Evolutionary conservation across 2,113 vertebrate genomes (phyloP).

Genomic region (Neogobius melanostomus): DNA sequence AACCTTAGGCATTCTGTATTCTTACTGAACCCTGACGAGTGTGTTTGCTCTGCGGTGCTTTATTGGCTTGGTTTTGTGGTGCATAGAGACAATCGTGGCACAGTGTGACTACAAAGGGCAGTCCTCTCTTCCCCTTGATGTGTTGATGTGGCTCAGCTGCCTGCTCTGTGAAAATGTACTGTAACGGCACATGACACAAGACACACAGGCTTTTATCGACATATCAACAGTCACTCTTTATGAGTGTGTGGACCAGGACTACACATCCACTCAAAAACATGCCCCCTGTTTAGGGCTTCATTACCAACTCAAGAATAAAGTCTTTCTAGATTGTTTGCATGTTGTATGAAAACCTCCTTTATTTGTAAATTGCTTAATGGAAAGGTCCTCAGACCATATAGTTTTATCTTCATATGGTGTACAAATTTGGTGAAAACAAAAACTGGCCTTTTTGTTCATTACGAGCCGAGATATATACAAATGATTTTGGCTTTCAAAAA

Average conservation of each 20-base stretch:
- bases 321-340: too few relatives aligned
- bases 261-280: too few relatives aligned
- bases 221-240: not conserved
- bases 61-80: conserved; percentile 60
- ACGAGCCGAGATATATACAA: too few relatives aligned
- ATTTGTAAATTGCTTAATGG: too few relatives aligned
- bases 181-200: conserved; percentile 44
- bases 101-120: conserved; percentile 42
- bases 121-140: conserved; percentile 60
- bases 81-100: conserved; percentile 45
- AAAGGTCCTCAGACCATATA: too few relatives aligned
- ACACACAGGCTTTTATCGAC: conserved; percentile 42
- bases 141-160: conserved; percentile 62
- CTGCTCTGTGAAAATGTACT: conserved; percentile 43
- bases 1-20: conserved; percentile 8
- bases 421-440: too few relatives aligned
- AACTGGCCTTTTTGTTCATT: too few relatives aligned
- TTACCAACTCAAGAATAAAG: too few relatives aligned
- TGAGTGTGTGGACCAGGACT: too few relatives aligned
- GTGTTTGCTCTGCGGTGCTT: conserved; percentile 55
- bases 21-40: conserved; percentile 38
- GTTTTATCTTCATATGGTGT: too few relatives aligned
- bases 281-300: too few relatives aligned
- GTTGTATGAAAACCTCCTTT: too few relatives aligned
- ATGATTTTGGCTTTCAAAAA: conserved; percentile 11